Conservation (phyloP, 2,113 vertebrate species). For the Chloropsis cyanopogon region DNA sequence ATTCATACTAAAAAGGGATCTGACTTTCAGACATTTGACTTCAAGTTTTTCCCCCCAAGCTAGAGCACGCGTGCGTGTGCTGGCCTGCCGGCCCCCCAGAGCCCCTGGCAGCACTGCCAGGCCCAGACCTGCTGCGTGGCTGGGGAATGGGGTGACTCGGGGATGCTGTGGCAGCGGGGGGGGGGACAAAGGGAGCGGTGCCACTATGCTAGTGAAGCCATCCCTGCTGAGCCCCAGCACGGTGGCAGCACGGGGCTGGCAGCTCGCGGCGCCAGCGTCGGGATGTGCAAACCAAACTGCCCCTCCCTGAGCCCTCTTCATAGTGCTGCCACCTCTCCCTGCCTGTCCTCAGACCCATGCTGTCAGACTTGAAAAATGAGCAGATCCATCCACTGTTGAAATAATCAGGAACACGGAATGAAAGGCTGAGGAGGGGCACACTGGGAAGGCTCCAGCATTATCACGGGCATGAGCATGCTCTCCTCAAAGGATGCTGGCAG, state of each 20-base stretch:
- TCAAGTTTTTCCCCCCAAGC: slow-evolving; percentile 49
- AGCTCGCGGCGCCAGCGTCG: accelerated
- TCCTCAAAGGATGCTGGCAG: accelerated
- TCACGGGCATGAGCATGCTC: background rate
- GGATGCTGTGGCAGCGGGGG: background rate
- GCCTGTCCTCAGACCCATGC: background rate
- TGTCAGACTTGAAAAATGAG: accelerated
- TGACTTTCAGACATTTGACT: slow-evolving; percentile 86
- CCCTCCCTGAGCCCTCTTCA: background rate
- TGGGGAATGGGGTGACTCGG: background rate
- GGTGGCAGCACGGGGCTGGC: background rate
- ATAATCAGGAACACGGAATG: background rate
- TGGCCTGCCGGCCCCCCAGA: background rate
- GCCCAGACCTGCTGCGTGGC: background rate
- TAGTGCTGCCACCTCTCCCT: background rate
- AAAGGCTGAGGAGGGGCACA: background rate
- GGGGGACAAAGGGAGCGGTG: background rate
- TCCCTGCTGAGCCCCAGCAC: background rate
- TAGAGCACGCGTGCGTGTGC: background rate
- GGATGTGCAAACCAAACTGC: background rate
- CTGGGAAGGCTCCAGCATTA: background rate
- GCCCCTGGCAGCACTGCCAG: background rate
- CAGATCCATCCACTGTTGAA: background rate
- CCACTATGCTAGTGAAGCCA: background rate
- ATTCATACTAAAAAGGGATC: slow-evolving; percentile 98